Evolutionary conservation across 2,113 vertebrate species (phyloP), one percentile per base, ranked within the genome.

Genomic region (Mandrillus leucophaeus): DNA sequence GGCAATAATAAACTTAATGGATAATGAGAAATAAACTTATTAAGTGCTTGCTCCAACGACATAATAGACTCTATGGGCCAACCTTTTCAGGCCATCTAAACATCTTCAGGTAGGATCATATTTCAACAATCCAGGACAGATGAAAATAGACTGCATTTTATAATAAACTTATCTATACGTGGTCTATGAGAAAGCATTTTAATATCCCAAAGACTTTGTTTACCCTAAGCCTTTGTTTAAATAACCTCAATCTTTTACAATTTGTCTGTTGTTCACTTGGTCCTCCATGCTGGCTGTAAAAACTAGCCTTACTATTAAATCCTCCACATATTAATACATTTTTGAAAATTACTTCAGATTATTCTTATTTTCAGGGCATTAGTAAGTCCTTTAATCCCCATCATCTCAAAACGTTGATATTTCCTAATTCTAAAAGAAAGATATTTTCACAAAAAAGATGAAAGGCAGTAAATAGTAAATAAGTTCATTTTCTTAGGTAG

Each of bases 371-470:
- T 32, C 23, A 90, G 48, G 22, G 18, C 61, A 59, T 80, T 87
- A 92, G 68, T 86, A 78, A 87, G 64, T 78, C 18, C 18, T 90
- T 90, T 80, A 95, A 59, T 2, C 40, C 43, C 23, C n/a, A 66
- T n/a, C 32, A 93, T 95, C 48, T 79, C 10, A 97, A 97, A 79
- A 90, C 80, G 78, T 40, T 94, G 52, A 87, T 88, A 25, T 23
- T 94, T 92, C 78, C 5, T 22, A 4, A 96, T 64, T 48, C 48
- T 45, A n/a, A 93, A 90, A 18, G 52, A 86, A 88, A 93, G 43
- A 13, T 25, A 87, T 72, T 94, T 88, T 97, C 32, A 90, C 3
- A 75, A 89, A 72, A 86, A 30, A n/a, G 88, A 93, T 52, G 66
- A 68, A 95, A 94, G 40, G 68, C 3, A 95, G 57, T 48, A 80